Base-by-base conservation (phyloP, 2,113 vertebrate genomes). In the Labrus mixtus region DNA sequence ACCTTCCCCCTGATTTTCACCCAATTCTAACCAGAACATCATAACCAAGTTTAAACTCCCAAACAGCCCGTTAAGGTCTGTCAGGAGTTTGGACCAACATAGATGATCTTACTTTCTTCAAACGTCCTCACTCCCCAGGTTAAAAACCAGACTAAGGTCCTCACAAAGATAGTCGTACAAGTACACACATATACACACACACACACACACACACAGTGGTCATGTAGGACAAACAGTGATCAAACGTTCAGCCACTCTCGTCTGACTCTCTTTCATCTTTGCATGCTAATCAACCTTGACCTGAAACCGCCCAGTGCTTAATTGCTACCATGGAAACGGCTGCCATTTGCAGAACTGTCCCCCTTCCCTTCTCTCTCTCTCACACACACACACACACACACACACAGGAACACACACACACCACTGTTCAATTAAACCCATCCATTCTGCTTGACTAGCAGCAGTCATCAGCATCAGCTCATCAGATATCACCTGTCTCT, bases 241-340 rank as follows among this genome's bases (percentile, higher is more conserved):
- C 81, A 88, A 84, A 71, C 45, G 22, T 71, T 51, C 74, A 53
- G 66, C 53, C 60, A 65, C 62, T 80, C 83, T 84, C 29, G 33
- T 72, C 68, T 71, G 56, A 69, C 65, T 70, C 67, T 25, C 82
- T 84, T 87, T 83, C 65, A 89, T 90, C 83, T 90, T 83, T 79
- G 75, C 84, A 86, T 83, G 87, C 82, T 88, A 90, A 90, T 91
- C 90, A 89, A 89, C 87, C 89, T 86, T 82, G 86, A 86, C 90
- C 91, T 87, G 66, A 82, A 87, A 86, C 78, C 74, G 87, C 64
- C 74, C 33, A 77, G 74, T n/a, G 46, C 57, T 85, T 90, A 90
- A 90, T 89, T 91, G 88, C 87, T 84, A 33, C 88, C 77, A 89
- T 87, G 85, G 87, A 87, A 92, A 93, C 84, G 66, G 43, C 73